Base-by-base conservation (phyloP, 2,113 vertebrate genomes). In the Deroptyus accipitrinus region DNA sequence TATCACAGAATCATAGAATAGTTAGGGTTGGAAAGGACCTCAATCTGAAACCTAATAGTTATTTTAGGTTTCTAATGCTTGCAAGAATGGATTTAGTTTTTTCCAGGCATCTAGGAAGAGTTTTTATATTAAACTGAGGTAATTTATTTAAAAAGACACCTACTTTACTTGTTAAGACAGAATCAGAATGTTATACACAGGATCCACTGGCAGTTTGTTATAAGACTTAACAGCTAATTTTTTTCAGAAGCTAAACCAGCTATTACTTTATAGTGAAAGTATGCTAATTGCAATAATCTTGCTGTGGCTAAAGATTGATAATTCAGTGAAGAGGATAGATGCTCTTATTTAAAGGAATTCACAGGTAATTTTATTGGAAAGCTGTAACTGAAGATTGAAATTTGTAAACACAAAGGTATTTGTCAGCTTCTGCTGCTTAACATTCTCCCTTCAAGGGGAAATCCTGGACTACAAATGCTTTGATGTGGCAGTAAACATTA, bases 251-350 rank as follows among this genome's bases (percentile, higher is more conserved):
- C 78, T 88, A 79, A 70, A 95, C 24, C 74, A 85, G 52, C 70
- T 89, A 79, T 74, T 90, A 77, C 79, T 90, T 90, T 75, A 51
- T 74, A 77, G 64, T 92, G 54, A 17, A 92, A 81, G 75, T 72
- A 81, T 86, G 79, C 46, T 95, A 92, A 90, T 95, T 88, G 46
- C 10, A 35, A 44, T 68, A 87, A 77, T 83, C 88, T 93, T 85
- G 57, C 81, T 96, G 85, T 86, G 76, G 46, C 83, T 95, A 92
- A 92, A 96, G 88, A 95, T 72, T 86, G 94, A 75, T 95, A 94
- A 90, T 80, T 95, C 86, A 86, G 75, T 61, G 73, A 93, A 90
- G 93, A 89, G 73, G 82, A 86, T 25, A 94, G 88, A 93, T 94
- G 83, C 80, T 88, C 22, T 46, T 92, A 78, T 93, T 93, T 95